Percentiles rank a stretch among this genome's conserved stretches.
phyloP scores from a whole-genome alignment of 2,113 vertebrate species.

The Myiopsitta monachus region DNA sequence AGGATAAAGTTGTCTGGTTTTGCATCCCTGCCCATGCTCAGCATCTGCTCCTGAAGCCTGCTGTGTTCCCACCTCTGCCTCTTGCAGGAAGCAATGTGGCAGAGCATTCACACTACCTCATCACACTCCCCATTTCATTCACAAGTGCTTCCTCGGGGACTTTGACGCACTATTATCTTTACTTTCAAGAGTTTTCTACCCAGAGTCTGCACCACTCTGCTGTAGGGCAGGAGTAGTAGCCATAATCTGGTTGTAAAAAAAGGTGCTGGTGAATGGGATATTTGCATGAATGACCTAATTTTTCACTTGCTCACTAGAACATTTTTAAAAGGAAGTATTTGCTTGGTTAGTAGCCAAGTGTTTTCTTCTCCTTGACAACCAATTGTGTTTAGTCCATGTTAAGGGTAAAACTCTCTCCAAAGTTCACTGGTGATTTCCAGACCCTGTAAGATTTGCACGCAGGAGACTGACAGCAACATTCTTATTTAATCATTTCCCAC shows the following conservation, averaged over 20 bases:
- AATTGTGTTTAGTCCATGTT: slow-evolving; percentile 18
- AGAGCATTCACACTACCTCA: not conserved
- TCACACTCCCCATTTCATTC: not conserved
- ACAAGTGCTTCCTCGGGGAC: not conserved
- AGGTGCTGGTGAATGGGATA: not conserved
- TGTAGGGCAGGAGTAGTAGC: not conserved
- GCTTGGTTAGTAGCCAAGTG: slow-evolving; percentile 47
- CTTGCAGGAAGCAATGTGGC: not conserved
- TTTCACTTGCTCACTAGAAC: not conserved
- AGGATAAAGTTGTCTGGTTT: not conserved
- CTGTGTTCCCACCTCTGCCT: not conserved
- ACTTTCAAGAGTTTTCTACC: not conserved
- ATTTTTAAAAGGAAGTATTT: slow-evolving; percentile 35
- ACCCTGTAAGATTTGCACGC: not conserved
- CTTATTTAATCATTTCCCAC: slow-evolving; percentile 42
- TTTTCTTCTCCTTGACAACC: slow-evolving; percentile 58
- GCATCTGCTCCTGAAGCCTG: not conserved
- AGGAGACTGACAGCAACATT: slow-evolving; percentile 10
- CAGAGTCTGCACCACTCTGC: no score
- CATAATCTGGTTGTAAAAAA: not conserved
- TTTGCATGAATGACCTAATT: slow-evolving; percentile 4
- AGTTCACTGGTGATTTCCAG: slow-evolving; percentile 30
- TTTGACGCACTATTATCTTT: not conserved
- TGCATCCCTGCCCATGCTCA: not conserved
- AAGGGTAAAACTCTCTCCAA: slow-evolving; percentile 12